phyloP scores from a whole-genome alignment of 1,140 invertebrate species.

The Zaprionus tsacasi region DNA sequence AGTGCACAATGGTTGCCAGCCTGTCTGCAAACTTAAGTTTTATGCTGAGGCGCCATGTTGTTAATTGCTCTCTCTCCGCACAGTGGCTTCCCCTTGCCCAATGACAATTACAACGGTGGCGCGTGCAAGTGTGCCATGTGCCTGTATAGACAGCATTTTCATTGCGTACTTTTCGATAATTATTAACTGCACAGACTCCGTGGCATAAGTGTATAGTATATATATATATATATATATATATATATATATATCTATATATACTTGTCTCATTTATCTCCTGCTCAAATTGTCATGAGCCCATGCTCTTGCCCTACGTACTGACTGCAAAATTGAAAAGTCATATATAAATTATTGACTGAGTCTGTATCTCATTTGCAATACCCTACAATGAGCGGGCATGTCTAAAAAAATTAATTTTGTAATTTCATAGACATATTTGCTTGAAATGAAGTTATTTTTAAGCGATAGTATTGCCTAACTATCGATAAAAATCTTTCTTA shows the following conservation, averaged over 20 bases:
- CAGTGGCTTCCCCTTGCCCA: neutral
- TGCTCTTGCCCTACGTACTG: neutral
- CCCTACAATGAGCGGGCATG: constrained; percentile 17
- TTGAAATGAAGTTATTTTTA: neutral
- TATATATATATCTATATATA: neutral
- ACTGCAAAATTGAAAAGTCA: constrained; percentile 21
- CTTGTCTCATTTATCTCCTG: constrained; percentile 4
- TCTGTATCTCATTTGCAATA: neutral
- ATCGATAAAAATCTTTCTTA: neutral
- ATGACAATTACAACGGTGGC: constrained; percentile 36
- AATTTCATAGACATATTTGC: neutral
- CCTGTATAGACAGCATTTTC: constrained; percentile 1
- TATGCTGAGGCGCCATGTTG: constrained; percentile 62
- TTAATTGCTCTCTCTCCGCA: constrained; percentile 50
- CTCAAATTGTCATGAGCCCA: constrained; percentile 9
- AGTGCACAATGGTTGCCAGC: constrained; percentile 36
- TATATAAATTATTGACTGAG: constrained; percentile 24
- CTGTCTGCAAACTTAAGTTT: constrained; percentile 35
- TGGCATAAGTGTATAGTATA: neutral
- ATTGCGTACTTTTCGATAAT: constrained; percentile 38
- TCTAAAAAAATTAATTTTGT: neutral
- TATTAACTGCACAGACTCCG: constrained; percentile 7
- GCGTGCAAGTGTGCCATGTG: constrained; percentile 8
- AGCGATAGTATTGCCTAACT: neutral
- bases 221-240: neutral